Evolutionary conservation across 2,797 vertebrate species (phyloP).

Genomic region (Aldrovandia affinis): DNA sequence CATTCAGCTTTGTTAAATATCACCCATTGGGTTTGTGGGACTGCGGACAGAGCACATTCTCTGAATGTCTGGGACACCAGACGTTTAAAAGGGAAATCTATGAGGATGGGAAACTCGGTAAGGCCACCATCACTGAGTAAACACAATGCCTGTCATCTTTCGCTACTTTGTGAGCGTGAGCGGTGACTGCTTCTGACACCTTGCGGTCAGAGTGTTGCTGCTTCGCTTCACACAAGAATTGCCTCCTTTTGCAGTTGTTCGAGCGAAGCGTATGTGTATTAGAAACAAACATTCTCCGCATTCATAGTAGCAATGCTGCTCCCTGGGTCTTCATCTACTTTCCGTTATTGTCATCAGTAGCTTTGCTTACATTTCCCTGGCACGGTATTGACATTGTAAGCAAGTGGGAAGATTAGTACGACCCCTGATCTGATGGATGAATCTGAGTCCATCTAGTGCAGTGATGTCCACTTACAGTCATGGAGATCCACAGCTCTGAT

Average conservation of each 20-base stretch:
- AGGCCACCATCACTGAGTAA: background rate
- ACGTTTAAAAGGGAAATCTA: background rate
- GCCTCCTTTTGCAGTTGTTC: background rate
- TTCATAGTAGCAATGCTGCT: background rate
- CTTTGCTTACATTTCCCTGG: background rate
- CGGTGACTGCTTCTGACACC: background rate
- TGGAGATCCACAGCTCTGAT: background rate
- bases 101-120: background rate
- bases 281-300: background rate
- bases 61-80: background rate
- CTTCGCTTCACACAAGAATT: background rate
- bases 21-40: background rate
- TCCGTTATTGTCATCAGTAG: background rate
- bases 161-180: background rate
- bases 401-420: background rate
- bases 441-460: background rate
- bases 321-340: background rate
- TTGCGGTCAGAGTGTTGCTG: background rate
- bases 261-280: background rate
- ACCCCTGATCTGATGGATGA: conserved; percentile 1
- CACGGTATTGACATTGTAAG: background rate
- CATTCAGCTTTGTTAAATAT: background rate
- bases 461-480: background rate
- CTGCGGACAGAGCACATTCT: background rate
- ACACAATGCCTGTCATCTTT: background rate